A percentile compares a stretch with the other conserved stretches of the same genome.
Conservation (phyloP, 2,888 invertebrate genomes). For the Drosophila villosipedis region DNA sequence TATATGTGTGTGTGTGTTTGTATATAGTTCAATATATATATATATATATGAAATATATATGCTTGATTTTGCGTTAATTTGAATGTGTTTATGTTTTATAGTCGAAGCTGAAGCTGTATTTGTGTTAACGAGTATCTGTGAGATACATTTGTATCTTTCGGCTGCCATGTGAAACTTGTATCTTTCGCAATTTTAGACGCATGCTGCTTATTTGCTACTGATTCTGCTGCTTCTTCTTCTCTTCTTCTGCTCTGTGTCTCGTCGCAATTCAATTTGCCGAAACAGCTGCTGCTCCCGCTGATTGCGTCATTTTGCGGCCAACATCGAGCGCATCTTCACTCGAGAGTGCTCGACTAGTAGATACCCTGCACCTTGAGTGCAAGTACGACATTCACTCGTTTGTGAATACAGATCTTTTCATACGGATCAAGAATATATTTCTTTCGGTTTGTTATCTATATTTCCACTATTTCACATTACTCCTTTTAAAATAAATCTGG, state of each 20-base stretch:
- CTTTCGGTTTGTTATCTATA: background rate
- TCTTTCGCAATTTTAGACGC: slow-evolving; percentile 31
- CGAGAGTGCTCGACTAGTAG: background rate
- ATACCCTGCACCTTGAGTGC: background rate
- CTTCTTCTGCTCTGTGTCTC: background rate
- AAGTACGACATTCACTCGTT: background rate
- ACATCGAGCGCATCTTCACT: background rate
- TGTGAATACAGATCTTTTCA: background rate
- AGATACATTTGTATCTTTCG: slow-evolving; percentile 50
- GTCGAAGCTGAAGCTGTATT: slow-evolving; percentile 11
- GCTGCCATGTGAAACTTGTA: slow-evolving; percentile 34
- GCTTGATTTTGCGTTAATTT: slow-evolving; percentile 9
- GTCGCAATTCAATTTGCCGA: background rate
- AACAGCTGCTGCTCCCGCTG: background rate
- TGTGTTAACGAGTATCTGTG: slow-evolving; percentile 19
- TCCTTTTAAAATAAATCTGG: background rate
- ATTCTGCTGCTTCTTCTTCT: background rate
- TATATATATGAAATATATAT: background rate
- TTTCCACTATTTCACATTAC: background rate
- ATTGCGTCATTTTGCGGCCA: background rate
- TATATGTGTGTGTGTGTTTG: background rate
- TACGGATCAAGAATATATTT: background rate
- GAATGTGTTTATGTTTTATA: slow-evolving; percentile 28
- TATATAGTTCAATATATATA: background rate
- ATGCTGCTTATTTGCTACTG: slow-evolving; percentile 2